phyloP scores from a whole-genome alignment of 2,888 invertebrate species.

The Lordiphosa andalusiaca region DNA sequence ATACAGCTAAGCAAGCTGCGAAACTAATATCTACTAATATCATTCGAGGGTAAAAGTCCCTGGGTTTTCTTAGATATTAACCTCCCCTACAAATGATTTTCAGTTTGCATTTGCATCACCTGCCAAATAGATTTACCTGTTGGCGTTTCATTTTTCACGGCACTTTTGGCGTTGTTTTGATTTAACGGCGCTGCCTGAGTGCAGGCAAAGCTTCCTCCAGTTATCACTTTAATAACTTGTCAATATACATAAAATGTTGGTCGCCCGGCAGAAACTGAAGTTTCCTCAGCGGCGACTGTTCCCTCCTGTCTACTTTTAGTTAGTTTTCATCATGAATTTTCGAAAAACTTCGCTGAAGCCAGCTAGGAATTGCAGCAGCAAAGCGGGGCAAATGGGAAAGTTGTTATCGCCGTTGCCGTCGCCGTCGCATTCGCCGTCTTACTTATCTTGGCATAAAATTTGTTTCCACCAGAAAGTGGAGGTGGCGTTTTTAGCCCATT shows the following conservation, averaged over 20 bases:
- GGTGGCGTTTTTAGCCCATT: slow-evolving; percentile 10
- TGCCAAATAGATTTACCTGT: slow-evolving; percentile 11
- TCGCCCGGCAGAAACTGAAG: slow-evolving; percentile 19
- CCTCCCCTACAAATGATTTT: slow-evolving; percentile 5
- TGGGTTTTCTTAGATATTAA: slow-evolving; percentile 4
- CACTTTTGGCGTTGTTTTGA: slow-evolving; percentile 47
- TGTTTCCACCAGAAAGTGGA: slow-evolving; percentile 56
- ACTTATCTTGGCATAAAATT: slow-evolving; percentile 77
- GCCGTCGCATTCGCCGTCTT: slow-evolving; percentile 52
- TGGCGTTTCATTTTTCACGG: slow-evolving; percentile 5
- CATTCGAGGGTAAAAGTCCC: too few relatives aligned
- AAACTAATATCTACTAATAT: too few relatives aligned
- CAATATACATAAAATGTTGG: slow-evolving; percentile 56
- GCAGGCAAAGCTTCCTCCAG: slow-evolving; percentile 18
- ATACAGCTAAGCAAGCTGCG: too few relatives aligned
- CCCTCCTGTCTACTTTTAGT: slow-evolving; percentile 58
- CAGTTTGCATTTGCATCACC: slow-evolving; percentile 14
- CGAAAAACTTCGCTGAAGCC: slow-evolving; percentile 45
- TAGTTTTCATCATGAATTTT: slow-evolving; percentile 73
- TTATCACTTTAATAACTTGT: slow-evolving; percentile 70
- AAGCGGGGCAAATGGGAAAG: slow-evolving; percentile 40
- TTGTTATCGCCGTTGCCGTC: slow-evolving; percentile 53
- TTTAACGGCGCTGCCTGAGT: slow-evolving; percentile 39
- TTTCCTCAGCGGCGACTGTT: slow-evolving; percentile 5
- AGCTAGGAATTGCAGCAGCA: slow-evolving; percentile 54